Base-by-base conservation (phyloP, 35 echinoderm and acorn worm genomes). In the Heliocidaris tuberculata region DNA sequence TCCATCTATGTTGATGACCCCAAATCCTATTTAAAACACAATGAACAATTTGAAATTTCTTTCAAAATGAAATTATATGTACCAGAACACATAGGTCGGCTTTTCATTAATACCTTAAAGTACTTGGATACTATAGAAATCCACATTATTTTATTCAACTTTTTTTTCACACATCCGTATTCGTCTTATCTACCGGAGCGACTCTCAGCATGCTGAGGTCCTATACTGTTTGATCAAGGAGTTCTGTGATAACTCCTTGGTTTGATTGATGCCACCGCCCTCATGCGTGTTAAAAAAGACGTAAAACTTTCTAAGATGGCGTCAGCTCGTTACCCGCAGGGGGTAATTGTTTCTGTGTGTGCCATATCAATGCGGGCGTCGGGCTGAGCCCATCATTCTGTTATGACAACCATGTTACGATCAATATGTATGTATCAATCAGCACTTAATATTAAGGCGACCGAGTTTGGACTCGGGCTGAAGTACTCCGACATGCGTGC, bases 341-440 rank as follows among this genome's bases (percentile, higher is more conserved):
- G 17, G 65, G 65, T 78, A 78, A 78, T 7, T 78, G 65, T 78
- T 78, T 78, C 65, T n/a, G 27, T 78, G 27, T 78, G 4, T 19
- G 65, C 19, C 65, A 78, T 24, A n/a, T 78, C 65, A 78, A 78
- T 78, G 27, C 27, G 27, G 15, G 65, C 21, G 65, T 21, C 65
- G 27, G 27, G 27, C 27, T 78, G 4, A 24, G 17, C 65, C 21
- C 65, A 78, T n/a, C 21, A 7, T 2, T 6, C 65, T 78, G 27
- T n/a, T 78, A 78, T 78, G 65, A 78, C 65, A 78, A 78, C 65
- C 65, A 78, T 78, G 65, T 78, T 78, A 78, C 21, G 27, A n/a
- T 7, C 65, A 78, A 78, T 78, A n/a, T 70, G 27, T 19, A 24
- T 78, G 27, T 78, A 27, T 78, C 65, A n/a, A n/a, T 24, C 21